Percentiles rank a stretch among this genome's conserved stretches.
Conservation (phyloP, 2,888 invertebrate genomes). For the Piscicola geometra region DNA sequence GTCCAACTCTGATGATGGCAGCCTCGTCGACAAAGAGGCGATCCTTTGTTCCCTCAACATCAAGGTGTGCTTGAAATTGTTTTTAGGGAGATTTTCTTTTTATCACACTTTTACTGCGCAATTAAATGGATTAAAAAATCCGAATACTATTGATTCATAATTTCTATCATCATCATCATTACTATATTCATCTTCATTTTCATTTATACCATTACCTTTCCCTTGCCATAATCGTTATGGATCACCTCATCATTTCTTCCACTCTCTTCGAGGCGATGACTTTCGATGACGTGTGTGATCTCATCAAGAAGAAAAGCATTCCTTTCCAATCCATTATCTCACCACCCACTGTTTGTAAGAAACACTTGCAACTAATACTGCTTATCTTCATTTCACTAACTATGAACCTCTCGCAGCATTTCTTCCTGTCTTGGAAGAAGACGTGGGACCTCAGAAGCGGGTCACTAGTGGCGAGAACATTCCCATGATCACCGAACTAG, state of each 20-base stretch:
- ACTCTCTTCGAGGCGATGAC: constrained; percentile 61
- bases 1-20: constrained; percentile 76
- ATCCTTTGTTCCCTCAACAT: constrained; percentile 98
- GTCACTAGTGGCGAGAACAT: constrained; percentile 34
- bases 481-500: constrained; percentile 39
- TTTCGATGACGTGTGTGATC: constrained; percentile 71
- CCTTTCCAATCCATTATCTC: too few species aligned
- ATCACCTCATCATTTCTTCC: too few species aligned
- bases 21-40: constrained; percentile 99
- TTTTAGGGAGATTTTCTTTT: neutral
- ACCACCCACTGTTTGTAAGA: too few species aligned
- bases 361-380: too few species aligned
- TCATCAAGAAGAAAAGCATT: constrained; percentile 43
- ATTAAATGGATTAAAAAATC: too few species aligned
- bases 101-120: too few species aligned
- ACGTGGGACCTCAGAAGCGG: constrained; percentile 4
- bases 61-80: constrained; percentile 63
- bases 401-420: neutral
- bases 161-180: too few species aligned
- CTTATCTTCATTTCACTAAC: too few species aligned
- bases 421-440: neutral
- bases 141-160: too few species aligned
- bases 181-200: constrained; percentile 90
- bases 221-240: too few species aligned
- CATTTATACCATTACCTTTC: too few species aligned